Percentiles rank a stretch among this genome's conserved stretches.
Evolutionary conservation across 2,888 invertebrate species (phyloP).

Genomic region (Ctena decussata): DNA sequence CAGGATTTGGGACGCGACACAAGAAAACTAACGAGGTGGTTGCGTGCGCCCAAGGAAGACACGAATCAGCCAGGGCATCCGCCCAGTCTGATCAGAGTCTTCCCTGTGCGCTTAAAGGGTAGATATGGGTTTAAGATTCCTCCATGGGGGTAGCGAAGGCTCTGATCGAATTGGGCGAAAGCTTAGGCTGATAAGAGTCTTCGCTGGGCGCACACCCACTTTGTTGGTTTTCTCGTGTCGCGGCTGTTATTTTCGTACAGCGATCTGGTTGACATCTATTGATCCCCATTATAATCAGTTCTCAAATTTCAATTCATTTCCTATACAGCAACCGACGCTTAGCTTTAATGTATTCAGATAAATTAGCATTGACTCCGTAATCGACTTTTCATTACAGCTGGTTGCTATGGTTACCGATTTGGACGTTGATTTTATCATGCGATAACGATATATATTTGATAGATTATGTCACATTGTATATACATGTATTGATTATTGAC

Average conservation of each 20-base stretch:
- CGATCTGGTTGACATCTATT: background rate
- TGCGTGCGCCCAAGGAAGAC: too few relatives aligned
- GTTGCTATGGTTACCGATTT: slow-evolving; percentile 3
- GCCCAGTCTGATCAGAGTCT: too few relatives aligned
- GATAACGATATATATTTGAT: slow-evolving; percentile 8
- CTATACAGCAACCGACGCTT: background rate
- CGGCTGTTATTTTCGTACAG: background rate
- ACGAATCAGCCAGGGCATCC: too few relatives aligned
- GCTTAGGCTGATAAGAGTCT: too few relatives aligned
- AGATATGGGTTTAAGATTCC: too few relatives aligned
- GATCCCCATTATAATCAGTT: background rate
- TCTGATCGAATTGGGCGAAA: too few relatives aligned
- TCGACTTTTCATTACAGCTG: slow-evolving; percentile 11
- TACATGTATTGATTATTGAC: background rate
- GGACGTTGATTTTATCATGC: slow-evolving; percentile 6
- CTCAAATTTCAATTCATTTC: slow-evolving; percentile 12
- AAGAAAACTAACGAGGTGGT: too few relatives aligned
- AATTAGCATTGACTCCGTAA: slow-evolving; percentile 7
- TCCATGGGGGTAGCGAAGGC: too few relatives aligned
- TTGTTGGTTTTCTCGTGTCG: background rate
- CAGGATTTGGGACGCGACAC: too few relatives aligned
- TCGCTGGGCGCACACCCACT: too few relatives aligned
- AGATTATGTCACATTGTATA: background rate
- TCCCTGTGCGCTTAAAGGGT: too few relatives aligned
- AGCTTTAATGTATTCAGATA: slow-evolving; percentile 12